Evolutionary conservation across 2,113 vertebrate species (phyloP), one percentile per base, ranked within the genome.

Genomic region (Callochromis pleurospilus): DNA sequence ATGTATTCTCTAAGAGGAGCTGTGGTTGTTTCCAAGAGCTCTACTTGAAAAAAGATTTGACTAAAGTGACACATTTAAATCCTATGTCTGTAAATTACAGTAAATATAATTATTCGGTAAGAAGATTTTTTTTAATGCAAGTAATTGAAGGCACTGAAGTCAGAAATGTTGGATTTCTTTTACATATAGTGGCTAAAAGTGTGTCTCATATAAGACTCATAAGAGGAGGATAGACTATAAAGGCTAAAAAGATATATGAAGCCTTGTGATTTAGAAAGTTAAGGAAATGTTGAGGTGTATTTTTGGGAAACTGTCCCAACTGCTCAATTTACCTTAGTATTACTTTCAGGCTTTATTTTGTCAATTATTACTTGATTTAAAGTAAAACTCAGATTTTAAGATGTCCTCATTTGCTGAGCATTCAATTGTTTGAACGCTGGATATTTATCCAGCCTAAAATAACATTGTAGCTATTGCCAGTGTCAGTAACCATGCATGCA

Each of bases 401-500:
- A 45, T 0, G 8, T 3, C 5, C 40, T 73, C 8, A 4, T 26
- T 7, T 75, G 40, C 26, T 31, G 24, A 75, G 24, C 24, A 49
- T 77, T 47, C 13, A 24, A 26, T 2, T 73, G 21, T 24, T 45
- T 68, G 1, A 68, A 40, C 0, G 0, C 7, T 40, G 12, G 62
- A 68, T 40, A 21, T 68, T 68, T 4, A 1, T 47, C 21, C 21
- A 73, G 21, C 40, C 40, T 73, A 26, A 73, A 73, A 73, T 47
- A 73, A 45, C 5, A 73, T 47, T 45, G 5, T 17, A 47, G 40
- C 40, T 0, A 73, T 2, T 47, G 40, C 8, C 8, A 0, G 0
- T 45, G 40, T 73, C 38, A 47, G 21, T 47, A 73, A 73, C 14
- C 21, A 29, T 13, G 60, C 21, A 47, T 45, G 13, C 60, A 21